phyloP scores from a whole-genome alignment of 2,113 vertebrate species.

The Tinamus guttatus region DNA sequence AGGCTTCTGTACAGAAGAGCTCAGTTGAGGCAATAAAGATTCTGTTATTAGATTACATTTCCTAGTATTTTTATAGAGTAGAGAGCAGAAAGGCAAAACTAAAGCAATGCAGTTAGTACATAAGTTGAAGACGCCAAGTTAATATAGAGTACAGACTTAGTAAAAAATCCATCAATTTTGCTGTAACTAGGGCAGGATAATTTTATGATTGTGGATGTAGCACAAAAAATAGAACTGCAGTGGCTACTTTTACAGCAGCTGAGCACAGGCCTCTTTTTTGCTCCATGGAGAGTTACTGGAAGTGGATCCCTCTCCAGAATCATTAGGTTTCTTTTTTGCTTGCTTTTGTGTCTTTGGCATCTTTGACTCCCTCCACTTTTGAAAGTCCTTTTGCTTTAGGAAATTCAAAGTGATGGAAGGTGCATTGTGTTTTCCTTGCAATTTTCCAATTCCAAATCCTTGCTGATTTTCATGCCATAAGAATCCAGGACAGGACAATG shows the following conservation, averaged over 20 bases:
- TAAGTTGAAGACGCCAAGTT: neutral
- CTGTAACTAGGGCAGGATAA: neutral
- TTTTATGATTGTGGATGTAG: neutral
- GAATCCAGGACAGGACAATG: neutral
- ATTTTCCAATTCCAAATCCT: no score
- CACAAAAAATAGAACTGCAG: neutral
- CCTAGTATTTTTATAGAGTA: neutral
- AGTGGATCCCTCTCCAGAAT: neutral
- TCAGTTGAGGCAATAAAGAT: neutral
- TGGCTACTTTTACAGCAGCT: neutral
- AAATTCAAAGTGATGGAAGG: neutral
- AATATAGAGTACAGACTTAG: neutral
- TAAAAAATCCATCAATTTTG: neutral
- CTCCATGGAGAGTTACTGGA: fast-evolving
- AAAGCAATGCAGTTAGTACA: neutral
- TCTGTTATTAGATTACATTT: neutral
- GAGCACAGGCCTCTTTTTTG: neutral
- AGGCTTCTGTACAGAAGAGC: neutral
- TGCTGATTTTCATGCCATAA: neutral
- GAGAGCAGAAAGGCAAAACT: neutral
- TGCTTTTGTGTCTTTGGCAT: slow-evolving; percentile 6
- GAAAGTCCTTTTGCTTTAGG: neutral
- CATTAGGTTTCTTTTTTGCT: neutral
- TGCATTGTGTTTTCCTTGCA: neutral
- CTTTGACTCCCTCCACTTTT: neutral